Evolutionary conservation across 2,797 vertebrate genomes (phyloP), one percentile per base, ranked within the genome.

Genomic region (Erpetoichthys calabaricus): DNA sequence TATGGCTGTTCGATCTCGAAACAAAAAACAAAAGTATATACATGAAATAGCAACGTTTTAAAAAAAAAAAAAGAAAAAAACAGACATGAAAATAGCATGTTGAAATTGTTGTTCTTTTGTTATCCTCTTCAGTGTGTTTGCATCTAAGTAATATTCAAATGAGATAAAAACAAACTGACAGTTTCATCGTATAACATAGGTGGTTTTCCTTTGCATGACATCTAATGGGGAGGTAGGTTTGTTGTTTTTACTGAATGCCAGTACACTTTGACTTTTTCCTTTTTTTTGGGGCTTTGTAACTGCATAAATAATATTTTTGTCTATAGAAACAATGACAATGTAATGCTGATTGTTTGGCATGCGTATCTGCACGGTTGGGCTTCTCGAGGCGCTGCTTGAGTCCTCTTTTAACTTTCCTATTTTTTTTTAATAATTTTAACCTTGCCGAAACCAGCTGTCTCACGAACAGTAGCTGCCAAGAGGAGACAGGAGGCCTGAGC

Each of bases 161-260:
- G 60, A 57, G 74, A 66, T 59, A 52, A 58, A 65, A 57, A 63
- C 70, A 64, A 67, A 70, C 67, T 69, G 73, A 51, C 69, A 59
- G 73, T 76, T 75, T 71, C 64, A 60, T 73, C 60, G 74, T 82
- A 73, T 69, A 69, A 74, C 66, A 70, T 60, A 69, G 66, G 67
- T 73, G 76, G 68, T 72, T 70, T 74, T 78, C 80, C 69, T 75
- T 68, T 79, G 84, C 83, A 86, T 86, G 84, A 79, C 62, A 66
- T 69, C 74, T 65, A 63, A 59, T 65, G 66, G 76, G 60, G 42
- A 67, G 67, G 68, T 44, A 62, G 73, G 62, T 72, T 68, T 75
- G 66, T 73, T 71, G 44, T 72, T 55, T 71, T 68, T 71, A 73
- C 72, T 77, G 71, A 83, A 76, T 73, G 71, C 73, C 73, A 68